A percentile compares a stretch with the other conserved stretches of the same genome.
Conservation (phyloP, 2,113 vertebrate genomes). For the Brachyistius frenatus region DNA sequence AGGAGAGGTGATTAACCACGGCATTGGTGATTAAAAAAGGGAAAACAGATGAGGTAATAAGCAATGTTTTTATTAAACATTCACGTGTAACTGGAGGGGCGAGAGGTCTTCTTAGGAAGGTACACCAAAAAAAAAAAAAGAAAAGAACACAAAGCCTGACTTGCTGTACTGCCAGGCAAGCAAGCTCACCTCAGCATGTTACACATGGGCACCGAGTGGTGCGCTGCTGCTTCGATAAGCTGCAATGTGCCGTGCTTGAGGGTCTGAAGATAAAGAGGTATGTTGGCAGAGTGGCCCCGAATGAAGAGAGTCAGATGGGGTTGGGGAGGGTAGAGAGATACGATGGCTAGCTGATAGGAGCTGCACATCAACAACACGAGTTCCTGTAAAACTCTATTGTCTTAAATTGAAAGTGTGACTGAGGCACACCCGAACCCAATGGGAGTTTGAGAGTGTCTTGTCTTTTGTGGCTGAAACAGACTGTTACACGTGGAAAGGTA, state of each 20-base stretch:
- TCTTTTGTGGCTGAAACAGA: background rate
- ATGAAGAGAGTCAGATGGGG: slow-evolving; percentile 44
- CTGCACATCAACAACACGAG: slow-evolving; percentile 2
- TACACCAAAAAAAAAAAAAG: slow-evolving; percentile 1
- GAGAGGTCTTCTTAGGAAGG: background rate
- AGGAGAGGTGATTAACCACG: slow-evolving; percentile 35
- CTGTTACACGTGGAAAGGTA: background rate
- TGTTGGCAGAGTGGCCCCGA: slow-evolving; percentile 41
- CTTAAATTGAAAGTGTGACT: background rate
- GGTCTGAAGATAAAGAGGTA: slow-evolving; percentile 60
- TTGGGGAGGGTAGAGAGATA: slow-evolving; percentile 36
- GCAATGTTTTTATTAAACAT: background rate
- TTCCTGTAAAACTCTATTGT: slow-evolving; percentile 10
- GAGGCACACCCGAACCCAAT: background rate
- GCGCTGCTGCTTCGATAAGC: slow-evolving; percentile 56
- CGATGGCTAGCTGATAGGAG: slow-evolving; percentile 29
- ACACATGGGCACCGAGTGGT: slow-evolving; percentile 19
- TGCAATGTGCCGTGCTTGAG: slow-evolving; percentile 49
- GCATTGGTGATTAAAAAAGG: slow-evolving; percentile 24
- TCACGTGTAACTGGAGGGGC: too few species aligned
- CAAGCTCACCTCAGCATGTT: slow-evolving; percentile 28
- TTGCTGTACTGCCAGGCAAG: slow-evolving; percentile 11
- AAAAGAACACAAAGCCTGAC: background rate
- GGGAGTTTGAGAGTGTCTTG: background rate
- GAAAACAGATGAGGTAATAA: slow-evolving; percentile 26